A percentile compares a stretch with the other conserved stretches of the same genome.
Conservation (phyloP, 1,140 invertebrate genomes). For the Drosophila willistoni region DNA sequence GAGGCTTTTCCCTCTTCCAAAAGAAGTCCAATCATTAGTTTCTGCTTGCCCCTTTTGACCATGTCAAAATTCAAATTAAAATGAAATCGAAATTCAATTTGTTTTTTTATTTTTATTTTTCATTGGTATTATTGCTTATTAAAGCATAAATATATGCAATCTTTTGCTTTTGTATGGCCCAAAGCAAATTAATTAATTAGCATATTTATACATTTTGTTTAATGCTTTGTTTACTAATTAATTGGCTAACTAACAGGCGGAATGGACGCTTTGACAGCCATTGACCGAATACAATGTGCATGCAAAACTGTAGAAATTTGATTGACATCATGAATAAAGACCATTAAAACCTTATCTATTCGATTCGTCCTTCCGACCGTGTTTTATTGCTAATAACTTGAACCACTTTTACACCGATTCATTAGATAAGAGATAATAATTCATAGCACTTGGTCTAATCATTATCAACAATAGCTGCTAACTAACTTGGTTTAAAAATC, state of each 20-base stretch:
- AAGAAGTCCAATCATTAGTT: too few relatives aligned
- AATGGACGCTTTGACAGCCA: constrained; percentile 38
- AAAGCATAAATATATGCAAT: constrained; percentile 63
- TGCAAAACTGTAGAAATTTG: neutral
- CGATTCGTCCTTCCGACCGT: neutral
- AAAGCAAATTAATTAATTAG: constrained; percentile 70
- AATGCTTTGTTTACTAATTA: constrained; percentile 78
- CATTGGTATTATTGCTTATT: constrained; percentile 18
- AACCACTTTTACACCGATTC: neutral
- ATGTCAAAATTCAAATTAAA: constrained; percentile 3
- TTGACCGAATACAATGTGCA: neutral
- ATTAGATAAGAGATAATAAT: neutral
- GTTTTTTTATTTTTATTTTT: neutral
- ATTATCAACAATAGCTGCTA: neutral
- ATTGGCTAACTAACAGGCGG: constrained; percentile 48
- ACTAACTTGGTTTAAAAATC: neutral
- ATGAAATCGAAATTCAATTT: constrained; percentile 5
- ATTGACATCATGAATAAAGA: too few relatives aligned
- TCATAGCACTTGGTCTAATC: neutral
- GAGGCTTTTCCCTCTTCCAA: too few relatives aligned
- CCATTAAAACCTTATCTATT: too few relatives aligned
- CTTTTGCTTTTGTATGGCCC: constrained; percentile 30
- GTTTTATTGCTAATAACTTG: neutral
- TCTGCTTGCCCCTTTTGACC: neutral
- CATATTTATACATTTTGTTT: constrained; percentile 75